Evolutionary conservation across 2,888 invertebrate genomes (phyloP).

Genomic region (Mayetiola destructor): DNA sequence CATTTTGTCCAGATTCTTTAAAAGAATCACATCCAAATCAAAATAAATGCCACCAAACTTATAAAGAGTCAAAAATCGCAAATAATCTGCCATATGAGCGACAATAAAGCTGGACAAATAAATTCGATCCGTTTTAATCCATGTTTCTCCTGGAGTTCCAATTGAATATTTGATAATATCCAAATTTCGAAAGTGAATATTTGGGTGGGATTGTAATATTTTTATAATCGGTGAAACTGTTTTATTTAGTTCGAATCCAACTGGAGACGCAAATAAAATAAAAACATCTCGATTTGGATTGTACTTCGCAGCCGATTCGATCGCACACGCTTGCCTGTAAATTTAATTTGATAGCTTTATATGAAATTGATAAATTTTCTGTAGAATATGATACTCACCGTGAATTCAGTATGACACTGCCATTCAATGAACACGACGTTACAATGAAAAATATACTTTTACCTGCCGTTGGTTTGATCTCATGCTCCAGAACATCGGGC

Average conservation of each 20-base stretch:
- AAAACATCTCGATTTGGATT: slow-evolving; percentile 31
- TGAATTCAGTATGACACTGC: slow-evolving; percentile 23
- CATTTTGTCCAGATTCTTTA: slow-evolving; percentile 41
- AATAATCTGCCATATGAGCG: slow-evolving; percentile 29
- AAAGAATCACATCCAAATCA: slow-evolving; percentile 58
- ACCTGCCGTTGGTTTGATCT: slow-evolving; percentile 24
- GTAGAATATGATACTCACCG: too few species aligned
- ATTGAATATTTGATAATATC: slow-evolving; percentile 29
- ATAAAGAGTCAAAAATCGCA: slow-evolving; percentile 39
- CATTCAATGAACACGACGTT: slow-evolving; percentile 26
- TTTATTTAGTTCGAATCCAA: slow-evolving; percentile 15
- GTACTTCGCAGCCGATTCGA: slow-evolving; percentile 32
- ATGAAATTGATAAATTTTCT: too few species aligned
- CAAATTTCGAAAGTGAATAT: slow-evolving; percentile 28
- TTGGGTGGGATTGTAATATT: slow-evolving; percentile 26
- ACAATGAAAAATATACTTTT: slow-evolving; percentile 34
- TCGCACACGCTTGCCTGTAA: slow-evolving; percentile 30
- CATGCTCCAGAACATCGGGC: neutral
- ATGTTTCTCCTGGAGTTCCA: slow-evolving; percentile 29
- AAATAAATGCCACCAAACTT: slow-evolving; percentile 65
- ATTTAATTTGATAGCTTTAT: neutral
- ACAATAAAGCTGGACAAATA: slow-evolving; percentile 24
- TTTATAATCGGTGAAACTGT: slow-evolving; percentile 21
- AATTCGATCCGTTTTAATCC: slow-evolving; percentile 27
- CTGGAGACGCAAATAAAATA: slow-evolving; percentile 29